A percentile compares a stretch with the other conserved stretches of the same genome.
Conservation (phyloP, 2,113 vertebrate species). For the Limanda limanda region DNA sequence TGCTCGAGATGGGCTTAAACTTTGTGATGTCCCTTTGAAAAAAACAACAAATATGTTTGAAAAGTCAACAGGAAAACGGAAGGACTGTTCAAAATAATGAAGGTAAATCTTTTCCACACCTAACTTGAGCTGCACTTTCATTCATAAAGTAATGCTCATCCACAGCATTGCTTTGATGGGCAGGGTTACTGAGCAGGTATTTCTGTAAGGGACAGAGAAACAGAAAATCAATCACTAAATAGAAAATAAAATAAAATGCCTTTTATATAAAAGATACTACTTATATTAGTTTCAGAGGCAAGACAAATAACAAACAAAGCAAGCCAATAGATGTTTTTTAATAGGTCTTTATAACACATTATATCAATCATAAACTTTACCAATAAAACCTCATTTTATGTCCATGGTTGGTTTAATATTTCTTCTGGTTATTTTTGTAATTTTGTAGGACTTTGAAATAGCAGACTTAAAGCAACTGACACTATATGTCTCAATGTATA, state of each 20-base stretch:
- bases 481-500: no score
- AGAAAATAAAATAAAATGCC: not conserved
- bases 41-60: not conserved
- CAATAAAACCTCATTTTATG: no score
- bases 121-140: conserved; percentile 85
- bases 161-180: conserved; percentile 84
- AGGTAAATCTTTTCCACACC: conserved; percentile 60
- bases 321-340: no score
- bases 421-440: no score
- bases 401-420: no score
- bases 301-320: not conserved
- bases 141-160: conserved; percentile 87
- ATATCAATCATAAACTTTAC: no score
- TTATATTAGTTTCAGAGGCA: not conserved
- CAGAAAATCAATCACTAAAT: not conserved
- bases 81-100: not conserved
- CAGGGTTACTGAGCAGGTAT: conserved; percentile 83
- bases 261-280: not conserved
- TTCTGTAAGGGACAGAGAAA: conserved; percentile 69
- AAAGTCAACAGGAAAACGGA: not conserved
- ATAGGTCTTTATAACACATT: no score
- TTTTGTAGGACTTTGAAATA: no score
- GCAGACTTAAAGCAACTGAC: no score
- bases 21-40: conserved; percentile 79
- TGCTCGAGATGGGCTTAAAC: conserved; percentile 82